phyloP scores from a whole-genome alignment of 1,140 invertebrate species.

The Mylabris phalerata region DNA sequence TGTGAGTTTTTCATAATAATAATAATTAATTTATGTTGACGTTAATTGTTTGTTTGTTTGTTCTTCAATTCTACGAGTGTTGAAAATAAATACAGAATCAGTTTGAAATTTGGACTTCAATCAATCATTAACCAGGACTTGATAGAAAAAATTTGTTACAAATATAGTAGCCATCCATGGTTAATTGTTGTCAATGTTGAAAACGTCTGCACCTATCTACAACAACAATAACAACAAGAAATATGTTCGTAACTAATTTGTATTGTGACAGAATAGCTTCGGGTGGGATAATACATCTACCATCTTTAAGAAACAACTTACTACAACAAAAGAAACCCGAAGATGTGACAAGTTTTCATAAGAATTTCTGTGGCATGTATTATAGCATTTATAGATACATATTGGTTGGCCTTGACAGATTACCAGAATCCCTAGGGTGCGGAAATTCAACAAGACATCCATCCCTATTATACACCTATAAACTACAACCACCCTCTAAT shows the following conservation, averaged over 20 bases:
- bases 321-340: constrained; percentile 10
- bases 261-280: not conserved
- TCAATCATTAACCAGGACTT: too few species aligned
- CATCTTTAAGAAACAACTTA: not conserved
- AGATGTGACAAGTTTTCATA: constrained; percentile 18
- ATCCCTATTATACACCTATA: not conserved
- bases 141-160: too few species aligned
- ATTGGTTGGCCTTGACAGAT: constrained; percentile 12
- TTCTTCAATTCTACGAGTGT: too few species aligned
- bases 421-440: constrained; percentile 9
- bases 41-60: constrained; percentile 12
- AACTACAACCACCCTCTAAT: too few species aligned
- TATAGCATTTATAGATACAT: not conserved
- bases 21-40: constrained; percentile 14
- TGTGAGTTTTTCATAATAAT: not conserved
- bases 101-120: too few species aligned
- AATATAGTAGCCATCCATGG: too few species aligned
- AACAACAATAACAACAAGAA: not conserved
- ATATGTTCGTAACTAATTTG: not conserved
- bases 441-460: constrained; percentile 11
- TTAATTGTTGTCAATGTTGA: too few species aligned
- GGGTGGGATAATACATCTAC: not conserved
- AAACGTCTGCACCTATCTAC: too few species aligned
- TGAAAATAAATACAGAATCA: too few species aligned
- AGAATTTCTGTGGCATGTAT: not conserved